Evolutionary conservation across 2,797 vertebrate species (phyloP), one percentile per base, ranked within the genome.

Genomic region (Tragopan temminckii): DNA sequence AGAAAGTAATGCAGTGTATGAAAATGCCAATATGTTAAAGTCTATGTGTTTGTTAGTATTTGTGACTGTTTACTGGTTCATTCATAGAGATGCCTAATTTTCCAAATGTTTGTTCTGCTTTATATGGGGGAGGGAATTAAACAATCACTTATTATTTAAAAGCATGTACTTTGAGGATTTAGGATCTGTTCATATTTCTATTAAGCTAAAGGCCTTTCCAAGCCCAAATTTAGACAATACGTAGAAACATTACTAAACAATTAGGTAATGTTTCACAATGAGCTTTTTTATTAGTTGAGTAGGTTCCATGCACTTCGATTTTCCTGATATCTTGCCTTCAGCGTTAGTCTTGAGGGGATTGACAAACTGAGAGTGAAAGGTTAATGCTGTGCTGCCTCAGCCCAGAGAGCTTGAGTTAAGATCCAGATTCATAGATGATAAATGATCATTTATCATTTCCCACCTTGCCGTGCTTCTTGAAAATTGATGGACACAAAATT

Each of bases 211-310:
- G 90, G 89, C 78, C 92, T 96, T 92, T 94, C 96, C 83, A 97
- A 95, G 93, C 79, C 95, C 95, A 96, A 92, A 97, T 96, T 97
- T 97, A 97, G 97, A 97, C 95, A 97, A 95, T 95, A 89, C 92
- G 64, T 97, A 93, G 96, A 97, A 97, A 85, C 96, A 97, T 98
- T 97, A 91, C 97, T 97, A 89, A 98, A 94, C 96, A 97, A 95
- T 97, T 97, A 97, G 97, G 97, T 98, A 96, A 97, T 97, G 96
- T 97, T 97, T 97, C 96, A 94, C 68, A 85, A 62, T 97, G 95
- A 97, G 97, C 95, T 94, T 96, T 94, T 97, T 97, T 96, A 95
- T 94, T 96, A 93, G 79, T 95, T 97, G 94, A 97, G 78, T 85
- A 92, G 31, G 69, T 96, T 97, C 96, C 95, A 95, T 87, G 95